Base-by-base conservation (phyloP, 1,140 invertebrate species). In the Achatina immaculata region DNA sequence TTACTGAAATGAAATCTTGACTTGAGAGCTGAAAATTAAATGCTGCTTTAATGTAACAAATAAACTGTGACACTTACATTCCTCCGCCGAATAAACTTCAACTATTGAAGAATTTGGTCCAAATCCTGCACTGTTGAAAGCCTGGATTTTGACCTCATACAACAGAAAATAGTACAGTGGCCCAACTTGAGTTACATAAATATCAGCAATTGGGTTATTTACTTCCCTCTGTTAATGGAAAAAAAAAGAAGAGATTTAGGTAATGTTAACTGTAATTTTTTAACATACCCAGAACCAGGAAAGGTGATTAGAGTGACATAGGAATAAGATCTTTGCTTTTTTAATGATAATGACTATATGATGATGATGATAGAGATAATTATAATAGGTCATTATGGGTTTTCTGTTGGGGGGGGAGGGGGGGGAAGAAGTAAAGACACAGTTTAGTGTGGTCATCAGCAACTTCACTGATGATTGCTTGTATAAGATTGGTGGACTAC, bases 71-170 rank as follows among this genome's bases (percentile, higher is more conserved):
- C 45, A 88, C 90, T 88, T 83, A 92, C 91, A 88, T 89, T 97
- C 96, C 92, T 99, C 97, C 3, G 97, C 97, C 28, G 96, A 98
- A 88, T 94, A 97, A 82, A 99, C 94, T 0, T 94, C 93, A 0
- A 93, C 93, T 4, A 94, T 92, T 28, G 95, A 93, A 76, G 96
- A 97, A 78, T 95, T 94, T 0, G 96, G 96, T 3, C 97, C 97
- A 43, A 91, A 91, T 3, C 97, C 97, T 9, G 95, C 89, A 36
- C 94, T 93, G 89, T 99, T 99, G 48, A 95, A 88, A 74, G 93
- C 93, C 87, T 94, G 94, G 34, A 98, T 95, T 93, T 95, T 96
- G 0, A 98, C 96, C 88, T 97, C 94, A 89, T 98, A 99, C 83
- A 95, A 91, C 0, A 95, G 96, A 84, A 96, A 99, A 88, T 95